phyloP scores from a whole-genome alignment of 1,140 invertebrate genomes.

The Camponotus vicinus region DNA sequence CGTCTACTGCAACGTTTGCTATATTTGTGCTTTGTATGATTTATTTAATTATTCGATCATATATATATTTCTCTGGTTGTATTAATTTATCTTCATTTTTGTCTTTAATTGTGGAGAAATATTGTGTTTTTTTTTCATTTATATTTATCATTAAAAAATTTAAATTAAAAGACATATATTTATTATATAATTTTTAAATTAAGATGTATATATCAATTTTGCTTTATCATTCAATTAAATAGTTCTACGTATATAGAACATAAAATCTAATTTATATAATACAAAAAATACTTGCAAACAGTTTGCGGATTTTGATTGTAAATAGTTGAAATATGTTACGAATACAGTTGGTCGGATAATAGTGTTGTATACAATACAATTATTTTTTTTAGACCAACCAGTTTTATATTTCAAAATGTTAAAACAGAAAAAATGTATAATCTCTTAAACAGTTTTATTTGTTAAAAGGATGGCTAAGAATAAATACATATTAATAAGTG shows the following conservation, averaged over 20 bases:
- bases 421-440: conserved; percentile 17
- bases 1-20: background rate
- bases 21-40: background rate
- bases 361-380: conserved; percentile 14
- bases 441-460: conserved; percentile 22
- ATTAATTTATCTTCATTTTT: background rate
- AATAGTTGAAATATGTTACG: conserved; percentile 22
- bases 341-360: conserved; percentile 32
- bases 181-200: no score
- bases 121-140: no score
- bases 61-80: background rate
- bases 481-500: conserved; percentile 4
- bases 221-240: no score
- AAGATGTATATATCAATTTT: no score
- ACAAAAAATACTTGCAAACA: no score
- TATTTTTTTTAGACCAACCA: conserved; percentile 38
- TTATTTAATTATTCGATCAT: background rate
- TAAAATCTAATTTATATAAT: background rate
- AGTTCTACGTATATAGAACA: no score
- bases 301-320: no score
- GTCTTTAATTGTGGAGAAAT: background rate
- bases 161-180: no score
- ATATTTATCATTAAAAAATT: no score
- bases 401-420: conserved; percentile 50
- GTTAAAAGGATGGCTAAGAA: background rate